Conservation (phyloP, 2,113 vertebrate species). For the Entelurus aequoreus region DNA sequence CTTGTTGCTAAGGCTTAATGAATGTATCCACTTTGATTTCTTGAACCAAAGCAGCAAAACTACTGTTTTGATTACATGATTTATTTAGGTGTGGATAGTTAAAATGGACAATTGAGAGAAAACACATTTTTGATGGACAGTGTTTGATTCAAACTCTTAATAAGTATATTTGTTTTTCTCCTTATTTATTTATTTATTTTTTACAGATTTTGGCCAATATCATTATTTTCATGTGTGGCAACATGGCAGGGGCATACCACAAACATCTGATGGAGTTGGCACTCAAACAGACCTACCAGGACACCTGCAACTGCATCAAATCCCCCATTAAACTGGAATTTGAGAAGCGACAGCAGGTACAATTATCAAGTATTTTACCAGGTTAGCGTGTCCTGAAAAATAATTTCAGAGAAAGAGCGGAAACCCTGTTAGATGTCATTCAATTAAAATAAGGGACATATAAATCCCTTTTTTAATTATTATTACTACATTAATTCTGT, state of each 20-base stretch:
- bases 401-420: too few species aligned
- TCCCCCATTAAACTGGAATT: conserved; percentile 96
- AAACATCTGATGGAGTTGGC: conserved; percentile 96
- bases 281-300: conserved; percentile 90
- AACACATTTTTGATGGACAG: not conserved
- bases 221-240: conserved; percentile 95
- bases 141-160: not conserved
- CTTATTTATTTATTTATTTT: not conserved
- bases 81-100: too few species aligned
- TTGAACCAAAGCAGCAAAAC: not conserved
- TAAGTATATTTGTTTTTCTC: conserved; percentile 13
- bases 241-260: conserved; percentile 93
- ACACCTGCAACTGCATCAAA: conserved; percentile 97
- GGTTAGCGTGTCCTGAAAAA: too few species aligned
- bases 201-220: conserved; percentile 89
- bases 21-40: not conserved
- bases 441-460: too few species aligned
- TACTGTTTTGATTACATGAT: too few species aligned
- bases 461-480: too few species aligned
- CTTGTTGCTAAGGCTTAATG: not conserved
- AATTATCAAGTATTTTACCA: not conserved
- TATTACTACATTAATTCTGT: not conserved
- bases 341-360: conserved; percentile 95
- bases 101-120: not conserved
- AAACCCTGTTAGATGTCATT: too few species aligned